Base-by-base conservation (phyloP, 1,140 invertebrate genomes). In the Euwallacea fornicatus region DNA sequence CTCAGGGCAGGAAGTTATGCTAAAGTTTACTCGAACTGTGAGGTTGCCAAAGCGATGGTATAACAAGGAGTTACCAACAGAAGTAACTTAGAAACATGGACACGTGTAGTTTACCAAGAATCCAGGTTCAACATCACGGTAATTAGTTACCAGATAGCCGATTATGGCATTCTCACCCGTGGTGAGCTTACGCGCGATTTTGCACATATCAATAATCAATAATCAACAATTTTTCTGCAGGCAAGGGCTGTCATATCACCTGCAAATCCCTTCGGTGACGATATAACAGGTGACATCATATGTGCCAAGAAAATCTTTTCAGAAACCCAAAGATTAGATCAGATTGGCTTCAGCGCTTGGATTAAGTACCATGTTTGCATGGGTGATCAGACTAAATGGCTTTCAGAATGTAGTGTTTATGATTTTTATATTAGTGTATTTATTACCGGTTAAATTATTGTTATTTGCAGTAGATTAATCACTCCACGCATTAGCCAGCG, bases 71-170 rank as follows among this genome's bases (percentile, higher is more conserved):
- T 69, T 8, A 64, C 55, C 13, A 16, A 44, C 9, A 42, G 16
- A 8, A 11, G 9, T 44, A 9, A 65, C 10, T 55, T 73, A 10
- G 60, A 59, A 9, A 75, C 74, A 0, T 76, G 75, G 75, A 67
- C 70, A 9, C 75, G 73, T 44, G 75, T 76, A 10, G 75, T 71
- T 6, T 44, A 71, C 10, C 67, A 75, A 42, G 73, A 76, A 63
- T 76, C 75, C 4, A 56, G 69, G 11, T 76, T 70, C 44, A 62
- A 76, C 42, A 75, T 73, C 7, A 59, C 66, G 21, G 70, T 71
- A 2, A 66, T 71, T 13, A 76, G 73, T 44, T 6, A 15, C 15
- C 2, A 59, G 6, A 64, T 67, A 11, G 70, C 70, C 0, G 75
- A 74, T 43, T 71, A 75, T 70, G 75, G 75, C 9, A 74, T 76